Percentiles rank a stretch among this genome's conserved stretches.
These are phyloP conservation scores for Aphodius granarius DNA, from an alignment of 2,888 invertebrate genomes.

Conservation along the genomic window DNA sequence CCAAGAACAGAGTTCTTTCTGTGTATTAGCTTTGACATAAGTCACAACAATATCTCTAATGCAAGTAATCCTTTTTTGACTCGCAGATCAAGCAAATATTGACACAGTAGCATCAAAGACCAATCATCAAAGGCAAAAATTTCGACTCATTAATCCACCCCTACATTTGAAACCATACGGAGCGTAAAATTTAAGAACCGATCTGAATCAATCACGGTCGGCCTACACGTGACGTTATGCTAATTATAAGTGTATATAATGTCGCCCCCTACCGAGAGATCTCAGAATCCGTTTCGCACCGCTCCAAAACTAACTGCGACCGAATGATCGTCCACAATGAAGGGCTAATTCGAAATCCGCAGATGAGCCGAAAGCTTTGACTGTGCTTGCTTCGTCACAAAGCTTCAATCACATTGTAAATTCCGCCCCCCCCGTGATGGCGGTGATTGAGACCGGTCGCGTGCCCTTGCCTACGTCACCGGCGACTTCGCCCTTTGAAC, in stretches of 20 bases:
- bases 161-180: not conserved
- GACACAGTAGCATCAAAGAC: not conserved
- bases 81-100: not conserved
- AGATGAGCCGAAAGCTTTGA: slow-evolving; percentile 44
- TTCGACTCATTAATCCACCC: not conserved
- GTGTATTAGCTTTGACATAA: too few species aligned
- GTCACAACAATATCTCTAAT: not conserved
- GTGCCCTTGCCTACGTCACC: not conserved
- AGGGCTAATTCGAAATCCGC: slow-evolving; percentile 50
- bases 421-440: slow-evolving; percentile 48
- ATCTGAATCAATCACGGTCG: slow-evolving; percentile 38
- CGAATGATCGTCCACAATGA: slow-evolving; percentile 41
- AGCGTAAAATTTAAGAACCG: slow-evolving; percentile 29
- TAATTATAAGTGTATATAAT: slow-evolving; percentile 34
- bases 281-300: slow-evolving; percentile 5
- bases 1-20: too few species aligned
- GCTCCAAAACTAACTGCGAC: slow-evolving; percentile 1
- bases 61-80: not conserved
- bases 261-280: not conserved
- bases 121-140: not conserved
- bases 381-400: slow-evolving; percentile 46
- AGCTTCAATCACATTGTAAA: slow-evolving; percentile 54
- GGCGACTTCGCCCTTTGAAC: not conserved
- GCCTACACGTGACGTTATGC: slow-evolving; percentile 36
- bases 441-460: not conserved